These are phyloP conservation scores for Sprattus sprattus DNA, from an alignment of 2,113 vertebrate genomes.

Conservation along the genomic window DNA sequence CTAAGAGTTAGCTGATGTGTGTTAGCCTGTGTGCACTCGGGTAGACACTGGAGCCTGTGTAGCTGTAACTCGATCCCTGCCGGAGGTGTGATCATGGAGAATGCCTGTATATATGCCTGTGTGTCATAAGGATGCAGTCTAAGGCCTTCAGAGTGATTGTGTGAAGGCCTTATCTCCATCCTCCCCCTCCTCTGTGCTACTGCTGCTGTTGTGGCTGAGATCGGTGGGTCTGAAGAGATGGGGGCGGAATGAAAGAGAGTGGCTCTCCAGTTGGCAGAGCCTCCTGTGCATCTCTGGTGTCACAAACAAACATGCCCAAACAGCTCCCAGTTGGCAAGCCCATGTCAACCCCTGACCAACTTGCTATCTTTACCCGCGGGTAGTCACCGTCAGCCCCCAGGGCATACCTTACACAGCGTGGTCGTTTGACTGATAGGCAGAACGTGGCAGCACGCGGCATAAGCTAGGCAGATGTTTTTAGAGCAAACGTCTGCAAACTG, in stretches of 20 bases:
- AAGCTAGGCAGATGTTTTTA: neutral
- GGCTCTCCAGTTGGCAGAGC: constrained; percentile 5
- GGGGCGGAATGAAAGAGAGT: constrained; percentile 25
- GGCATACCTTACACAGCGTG: neutral
- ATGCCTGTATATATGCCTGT: neutral
- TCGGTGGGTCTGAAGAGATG: constrained; percentile 21
- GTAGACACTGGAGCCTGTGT: neutral
- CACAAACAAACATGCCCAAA: constrained; percentile 53
- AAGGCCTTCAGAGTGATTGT: neutral
- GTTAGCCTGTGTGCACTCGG: neutral
- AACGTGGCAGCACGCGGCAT: neutral
- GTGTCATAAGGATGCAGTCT: neutral
- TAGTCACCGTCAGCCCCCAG: neutral
- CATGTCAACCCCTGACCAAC: constrained; percentile 52
- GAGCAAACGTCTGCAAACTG: neutral
- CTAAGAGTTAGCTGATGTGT: too few species aligned
- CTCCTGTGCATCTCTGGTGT: constrained; percentile 48
- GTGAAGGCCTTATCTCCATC: neutral
- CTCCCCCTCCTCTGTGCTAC: neutral
- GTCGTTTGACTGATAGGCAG: neutral
- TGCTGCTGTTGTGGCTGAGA: neutral
- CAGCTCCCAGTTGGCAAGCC: constrained; percentile 12
- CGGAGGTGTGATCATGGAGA: neutral
- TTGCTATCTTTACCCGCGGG: constrained; percentile 42
- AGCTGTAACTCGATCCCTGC: neutral